Evolutionary conservation across 2,797 vertebrate species (phyloP), one percentile per base, ranked within the genome.

Genomic region (Crenuchus spilurus): DNA sequence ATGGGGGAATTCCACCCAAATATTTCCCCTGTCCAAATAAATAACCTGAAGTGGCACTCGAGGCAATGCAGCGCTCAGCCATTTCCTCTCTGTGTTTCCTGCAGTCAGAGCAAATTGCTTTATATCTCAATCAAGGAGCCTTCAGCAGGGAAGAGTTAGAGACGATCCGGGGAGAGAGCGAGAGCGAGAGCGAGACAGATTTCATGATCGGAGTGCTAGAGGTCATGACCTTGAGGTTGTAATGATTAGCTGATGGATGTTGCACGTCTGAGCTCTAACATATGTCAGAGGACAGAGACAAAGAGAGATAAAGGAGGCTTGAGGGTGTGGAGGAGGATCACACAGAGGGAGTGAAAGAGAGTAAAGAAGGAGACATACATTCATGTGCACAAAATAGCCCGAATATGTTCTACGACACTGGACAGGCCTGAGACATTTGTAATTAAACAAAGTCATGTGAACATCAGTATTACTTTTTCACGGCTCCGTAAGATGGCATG

Each of bases 241-340:
- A 90, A 91, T 88, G 90, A 91, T 87, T 87, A 90, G 78, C 88
- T 89, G 88, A 92, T 91, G 82, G 86, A 91, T 92, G 90, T 79
- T 60, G 83, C 30, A 65, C 73, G 70, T 65, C 75, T 52, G 85
- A 89, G 87, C 89, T 90, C 88, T 86, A 82, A 80, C 49, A 79
- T 51, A 84, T 87, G 89, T 91, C 87, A 86, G 75, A 66, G 54
- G 41, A 69, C 58, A 70, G 70, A 70, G 24, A 81, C 51, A 66
- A 69, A 79, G 71, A 51, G 37, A 70, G 64, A 77, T 72, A 76
- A 63, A 60, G 57, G 48, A 61, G 72, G 26, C 46, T 16, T 44
- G 16, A 5, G 28, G 28, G 67, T 51, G 51, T 68, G 57, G 22
- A 69, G 58, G 60, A 69, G 44, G 37, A 67, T n/a, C 44, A 14